A percentile compares a stretch with the other conserved stretches of the same genome.
phyloP scores from a whole-genome alignment of 92 coral and sea anemone species.

The Montipora capitata region DNA sequence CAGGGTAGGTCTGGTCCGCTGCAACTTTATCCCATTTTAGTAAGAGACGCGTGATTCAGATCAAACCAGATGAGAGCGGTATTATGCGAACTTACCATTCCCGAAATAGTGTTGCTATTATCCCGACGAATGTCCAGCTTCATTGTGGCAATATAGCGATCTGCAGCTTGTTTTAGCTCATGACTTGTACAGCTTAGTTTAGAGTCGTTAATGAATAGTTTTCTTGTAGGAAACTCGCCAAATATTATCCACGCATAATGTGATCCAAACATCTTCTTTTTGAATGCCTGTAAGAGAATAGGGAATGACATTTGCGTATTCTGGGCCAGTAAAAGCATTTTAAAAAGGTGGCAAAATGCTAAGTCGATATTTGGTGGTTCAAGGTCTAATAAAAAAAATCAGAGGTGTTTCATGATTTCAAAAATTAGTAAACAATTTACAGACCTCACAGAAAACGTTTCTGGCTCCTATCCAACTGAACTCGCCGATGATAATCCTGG shows the following conservation, averaged over 20 bases:
- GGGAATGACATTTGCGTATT: not conserved
- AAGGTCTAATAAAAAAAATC: not conserved
- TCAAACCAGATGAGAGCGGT: no score
- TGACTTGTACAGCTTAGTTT: constrained; percentile 68
- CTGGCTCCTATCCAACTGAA: constrained; percentile 79
- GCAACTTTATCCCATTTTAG: no score
- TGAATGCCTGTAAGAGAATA: constrained; percentile 77
- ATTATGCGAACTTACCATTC: constrained; percentile 79
- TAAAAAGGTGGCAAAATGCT: not conserved
- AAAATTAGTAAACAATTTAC: not conserved
- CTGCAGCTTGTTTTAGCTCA: constrained; percentile 72
- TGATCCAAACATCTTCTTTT: constrained; percentile 84
- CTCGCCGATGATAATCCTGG: constrained; percentile 95
- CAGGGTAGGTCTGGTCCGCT: no score
- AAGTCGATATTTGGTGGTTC: not conserved
- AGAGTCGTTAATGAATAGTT: constrained; percentile 18
- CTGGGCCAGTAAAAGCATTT: no score
- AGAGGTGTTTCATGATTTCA: no score
- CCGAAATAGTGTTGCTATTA: constrained; percentile 78
- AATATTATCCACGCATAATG: constrained; percentile 94
- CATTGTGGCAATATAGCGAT: constrained; percentile 80
- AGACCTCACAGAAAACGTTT: constrained; percentile 94
- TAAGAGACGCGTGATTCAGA: no score
- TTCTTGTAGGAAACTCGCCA: constrained; percentile 63
- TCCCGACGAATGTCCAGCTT: constrained; percentile 84